Percentiles rank a stretch among this genome's conserved stretches.
Conservation (phyloP, 2,797 vertebrate species). For the Catostomus latipinnis region DNA sequence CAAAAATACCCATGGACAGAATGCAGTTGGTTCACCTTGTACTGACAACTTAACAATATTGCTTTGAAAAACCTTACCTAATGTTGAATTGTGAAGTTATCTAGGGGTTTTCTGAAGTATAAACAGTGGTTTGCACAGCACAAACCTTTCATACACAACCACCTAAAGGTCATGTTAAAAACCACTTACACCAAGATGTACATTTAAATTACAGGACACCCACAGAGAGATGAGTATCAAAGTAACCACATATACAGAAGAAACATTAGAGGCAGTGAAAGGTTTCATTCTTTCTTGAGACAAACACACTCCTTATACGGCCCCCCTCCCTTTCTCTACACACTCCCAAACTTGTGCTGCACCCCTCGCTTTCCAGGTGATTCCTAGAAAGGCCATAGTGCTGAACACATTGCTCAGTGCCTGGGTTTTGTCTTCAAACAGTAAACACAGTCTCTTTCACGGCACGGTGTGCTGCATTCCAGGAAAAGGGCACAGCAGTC, state of each 20-base stretch:
- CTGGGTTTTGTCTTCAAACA: constrained; percentile 45
- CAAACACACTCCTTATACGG: constrained; percentile 35
- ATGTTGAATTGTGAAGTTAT: constrained; percentile 3
- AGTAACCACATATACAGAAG: constrained; percentile 26
- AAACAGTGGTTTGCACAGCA: constrained; percentile 13
- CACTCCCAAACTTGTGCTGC: background rate
- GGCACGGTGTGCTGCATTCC: constrained; percentile 25
- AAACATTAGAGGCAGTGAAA: constrained; percentile 38
- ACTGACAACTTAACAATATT: background rate
- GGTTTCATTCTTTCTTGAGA: constrained; percentile 36
- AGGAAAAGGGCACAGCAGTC: constrained; percentile 42
- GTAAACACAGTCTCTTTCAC: constrained; percentile 52
- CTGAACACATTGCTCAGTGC: constrained; percentile 51
- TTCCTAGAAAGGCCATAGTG: constrained; percentile 43
- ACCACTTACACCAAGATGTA: constrained; percentile 24
- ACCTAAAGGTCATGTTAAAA: constrained; percentile 22
- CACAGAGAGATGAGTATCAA: constrained; percentile 33
- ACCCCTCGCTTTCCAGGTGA: constrained; percentile 36
- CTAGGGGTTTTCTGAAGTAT: background rate
- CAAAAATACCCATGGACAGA: background rate
- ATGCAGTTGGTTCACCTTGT: background rate
- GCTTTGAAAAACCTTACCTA: background rate
- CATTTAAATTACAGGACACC: constrained; percentile 30
- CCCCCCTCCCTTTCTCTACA: constrained; percentile 12
- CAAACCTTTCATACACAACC: constrained; percentile 15